Evolutionary conservation across 2,888 invertebrate genomes (phyloP).

Genomic region (Plebejus melissa): DNA sequence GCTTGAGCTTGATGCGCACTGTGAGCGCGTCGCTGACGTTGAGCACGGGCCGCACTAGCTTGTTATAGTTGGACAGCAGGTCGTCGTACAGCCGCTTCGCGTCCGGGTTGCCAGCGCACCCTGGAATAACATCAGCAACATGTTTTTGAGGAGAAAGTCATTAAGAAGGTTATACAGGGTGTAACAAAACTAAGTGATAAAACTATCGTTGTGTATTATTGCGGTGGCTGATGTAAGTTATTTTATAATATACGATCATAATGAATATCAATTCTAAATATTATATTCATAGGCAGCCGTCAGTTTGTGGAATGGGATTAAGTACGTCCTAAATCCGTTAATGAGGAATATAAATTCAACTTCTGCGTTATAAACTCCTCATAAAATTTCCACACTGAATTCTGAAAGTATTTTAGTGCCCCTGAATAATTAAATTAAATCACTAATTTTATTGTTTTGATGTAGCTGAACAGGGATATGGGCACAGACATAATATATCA

Average conservation of each 20-base stretch:
- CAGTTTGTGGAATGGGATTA: constrained; percentile 4
- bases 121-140: constrained; percentile 58
- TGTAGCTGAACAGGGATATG: not conserved
- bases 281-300: constrained; percentile 14
- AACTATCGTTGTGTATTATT: not conserved
- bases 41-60: constrained; percentile 96
- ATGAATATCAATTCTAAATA: constrained; percentile 4
- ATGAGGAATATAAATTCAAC: constrained; percentile 13
- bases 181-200: too few relatives aligned
- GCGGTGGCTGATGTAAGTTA: not conserved
- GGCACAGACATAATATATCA: not conserved
- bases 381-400: not conserved
- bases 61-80: constrained; percentile 96
- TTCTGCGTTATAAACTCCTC: not conserved
- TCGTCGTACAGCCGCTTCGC: constrained; percentile 97
- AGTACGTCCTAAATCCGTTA: constrained; percentile 14
- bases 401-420: constrained; percentile 1
- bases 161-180: too few relatives aligned
- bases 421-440: not conserved
- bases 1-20: constrained; percentile 96
- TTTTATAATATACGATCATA: not conserved
- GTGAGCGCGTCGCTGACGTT: constrained; percentile 96
- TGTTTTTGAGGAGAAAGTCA: too few relatives aligned
- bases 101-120: constrained; percentile 95
- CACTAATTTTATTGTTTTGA: not conserved